Conservation (phyloP, 2,113 vertebrate genomes). For the Psammodynastes pulverulentus region DNA sequence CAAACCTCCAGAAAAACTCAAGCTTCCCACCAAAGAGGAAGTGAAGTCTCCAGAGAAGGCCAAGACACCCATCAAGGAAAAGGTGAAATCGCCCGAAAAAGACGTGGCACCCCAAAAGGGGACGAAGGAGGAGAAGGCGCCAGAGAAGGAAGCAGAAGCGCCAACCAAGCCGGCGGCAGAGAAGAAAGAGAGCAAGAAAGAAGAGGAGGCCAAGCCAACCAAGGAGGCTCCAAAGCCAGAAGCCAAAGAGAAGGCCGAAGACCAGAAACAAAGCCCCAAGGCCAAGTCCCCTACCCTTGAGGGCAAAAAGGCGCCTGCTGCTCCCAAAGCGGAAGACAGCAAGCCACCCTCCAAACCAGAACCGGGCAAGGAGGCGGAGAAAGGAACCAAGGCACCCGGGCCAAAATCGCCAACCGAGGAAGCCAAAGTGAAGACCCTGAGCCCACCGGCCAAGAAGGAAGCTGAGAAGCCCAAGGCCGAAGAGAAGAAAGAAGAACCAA, state of each 20-base stretch:
- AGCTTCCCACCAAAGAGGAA: background rate
- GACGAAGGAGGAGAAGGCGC: background rate
- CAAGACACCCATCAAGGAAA: slow-evolving; percentile 44
- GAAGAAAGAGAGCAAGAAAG: slow-evolving; percentile 57
- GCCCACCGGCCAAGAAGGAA: slow-evolving; percentile 46
- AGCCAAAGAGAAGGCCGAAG: slow-evolving; percentile 50
- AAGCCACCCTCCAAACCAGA: slow-evolving; percentile 35
- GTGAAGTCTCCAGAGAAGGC: slow-evolving; percentile 40
- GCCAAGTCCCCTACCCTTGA: slow-evolving; percentile 58
- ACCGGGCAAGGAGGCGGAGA: slow-evolving; percentile 45
- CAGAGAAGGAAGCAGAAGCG: background rate
- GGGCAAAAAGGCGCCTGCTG: slow-evolving; percentile 4
- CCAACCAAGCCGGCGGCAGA: slow-evolving; percentile 15
- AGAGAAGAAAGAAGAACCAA: slow-evolving; percentile 37
- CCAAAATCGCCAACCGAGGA: slow-evolving; percentile 40
- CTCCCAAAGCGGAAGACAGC: slow-evolving; percentile 45
- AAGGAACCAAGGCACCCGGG: slow-evolving; percentile 50
- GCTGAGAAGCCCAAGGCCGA: slow-evolving; percentile 48
- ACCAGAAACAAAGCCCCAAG: slow-evolving; percentile 48
- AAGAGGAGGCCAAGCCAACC: background rate
- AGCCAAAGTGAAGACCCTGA: slow-evolving; percentile 61
- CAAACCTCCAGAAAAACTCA: slow-evolving; percentile 56
- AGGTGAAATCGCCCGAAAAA: slow-evolving; percentile 50
- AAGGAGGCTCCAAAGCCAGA: slow-evolving; percentile 18
- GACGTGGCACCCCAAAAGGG: slow-evolving; percentile 35